Conservation (phyloP, 2,888 invertebrate genomes). For the Trichogramma evanescens region DNA sequence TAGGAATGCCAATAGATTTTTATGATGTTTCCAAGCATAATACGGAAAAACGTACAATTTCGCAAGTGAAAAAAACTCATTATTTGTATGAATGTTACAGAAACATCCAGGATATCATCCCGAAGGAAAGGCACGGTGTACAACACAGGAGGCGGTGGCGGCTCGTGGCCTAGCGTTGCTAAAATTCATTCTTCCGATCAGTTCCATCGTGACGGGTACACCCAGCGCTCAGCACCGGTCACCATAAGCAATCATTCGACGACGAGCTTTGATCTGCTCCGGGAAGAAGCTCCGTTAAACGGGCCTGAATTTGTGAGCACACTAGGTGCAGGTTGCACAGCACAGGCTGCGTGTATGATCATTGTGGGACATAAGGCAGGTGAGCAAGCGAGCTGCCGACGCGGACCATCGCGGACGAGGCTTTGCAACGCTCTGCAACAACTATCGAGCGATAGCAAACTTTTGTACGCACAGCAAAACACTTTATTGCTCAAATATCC, state of each 20-base stretch:
- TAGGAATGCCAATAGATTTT: too few species aligned
- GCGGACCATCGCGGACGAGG: constrained; percentile 38
- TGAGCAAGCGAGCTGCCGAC: constrained; percentile 41
- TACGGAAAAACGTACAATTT: too few species aligned
- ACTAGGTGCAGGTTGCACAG: constrained; percentile 34
- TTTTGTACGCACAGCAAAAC: constrained; percentile 38
- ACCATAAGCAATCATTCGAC: background rate
- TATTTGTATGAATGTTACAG: constrained; percentile 50
- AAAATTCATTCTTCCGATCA: constrained; percentile 14
- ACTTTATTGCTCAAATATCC: constrained; percentile 52
- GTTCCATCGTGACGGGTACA: background rate
- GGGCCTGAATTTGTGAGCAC: background rate
- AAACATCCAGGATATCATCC: constrained; percentile 81
- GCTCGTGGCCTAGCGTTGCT: constrained; percentile 29
- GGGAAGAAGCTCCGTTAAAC: too few species aligned
- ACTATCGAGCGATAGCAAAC: background rate
- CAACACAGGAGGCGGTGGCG: constrained; percentile 46
- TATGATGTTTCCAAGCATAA: too few species aligned
- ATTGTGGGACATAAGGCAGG: constrained; percentile 46
- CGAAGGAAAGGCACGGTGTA: constrained; percentile 62
- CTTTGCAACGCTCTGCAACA: background rate
- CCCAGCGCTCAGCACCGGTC: background rate
- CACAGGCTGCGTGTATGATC: constrained; percentile 48
- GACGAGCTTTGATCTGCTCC: background rate
- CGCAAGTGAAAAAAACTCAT: background rate